A percentile compares a stretch with the other conserved stretches of the same genome.
Evolutionary conservation across 2,888 invertebrate genomes (phyloP).

Genomic region (Dryobota labecula): DNA sequence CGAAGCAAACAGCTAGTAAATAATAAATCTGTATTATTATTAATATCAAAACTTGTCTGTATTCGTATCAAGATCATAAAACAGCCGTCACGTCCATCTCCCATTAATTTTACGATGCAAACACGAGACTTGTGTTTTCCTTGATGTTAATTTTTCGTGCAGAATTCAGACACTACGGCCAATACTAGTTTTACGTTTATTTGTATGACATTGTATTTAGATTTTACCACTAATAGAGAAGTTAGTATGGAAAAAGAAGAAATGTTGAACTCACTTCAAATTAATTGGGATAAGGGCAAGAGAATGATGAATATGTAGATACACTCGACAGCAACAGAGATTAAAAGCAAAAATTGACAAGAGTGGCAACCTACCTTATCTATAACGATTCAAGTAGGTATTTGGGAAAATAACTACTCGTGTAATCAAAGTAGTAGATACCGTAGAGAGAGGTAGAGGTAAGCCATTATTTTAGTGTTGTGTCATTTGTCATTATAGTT

Average conservation of each 20-base stretch:
- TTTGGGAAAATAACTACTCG: neutral
- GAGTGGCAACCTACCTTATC: neutral
- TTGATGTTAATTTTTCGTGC: slow-evolving; percentile 12
- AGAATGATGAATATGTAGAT: neutral
- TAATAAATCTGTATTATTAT: neutral
- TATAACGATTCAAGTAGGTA: neutral
- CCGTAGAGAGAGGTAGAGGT: no score
- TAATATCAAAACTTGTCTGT: slow-evolving; percentile 5
- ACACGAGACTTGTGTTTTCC: slow-evolving; percentile 38
- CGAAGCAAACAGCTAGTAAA: neutral
- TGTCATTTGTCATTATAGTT: slow-evolving; percentile 8
- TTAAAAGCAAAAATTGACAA: neutral
- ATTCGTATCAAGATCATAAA: slow-evolving; percentile 29
- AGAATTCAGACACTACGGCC: neutral
- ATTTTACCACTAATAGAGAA: neutral
- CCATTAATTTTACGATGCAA: slow-evolving; percentile 34
- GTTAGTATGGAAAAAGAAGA: no score
- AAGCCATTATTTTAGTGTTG: no score
- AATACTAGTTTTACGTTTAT: neutral
- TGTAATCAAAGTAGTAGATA: no score
- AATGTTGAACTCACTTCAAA: no score
- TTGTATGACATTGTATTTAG: neutral
- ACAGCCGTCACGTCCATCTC: slow-evolving; percentile 12
- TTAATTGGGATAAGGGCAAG: no score
- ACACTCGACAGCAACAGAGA: neutral